These are phyloP conservation scores for Thamnophis sirtalis DNA, from an alignment of 2,113 vertebrate genomes.

Conservation along the genomic window DNA sequence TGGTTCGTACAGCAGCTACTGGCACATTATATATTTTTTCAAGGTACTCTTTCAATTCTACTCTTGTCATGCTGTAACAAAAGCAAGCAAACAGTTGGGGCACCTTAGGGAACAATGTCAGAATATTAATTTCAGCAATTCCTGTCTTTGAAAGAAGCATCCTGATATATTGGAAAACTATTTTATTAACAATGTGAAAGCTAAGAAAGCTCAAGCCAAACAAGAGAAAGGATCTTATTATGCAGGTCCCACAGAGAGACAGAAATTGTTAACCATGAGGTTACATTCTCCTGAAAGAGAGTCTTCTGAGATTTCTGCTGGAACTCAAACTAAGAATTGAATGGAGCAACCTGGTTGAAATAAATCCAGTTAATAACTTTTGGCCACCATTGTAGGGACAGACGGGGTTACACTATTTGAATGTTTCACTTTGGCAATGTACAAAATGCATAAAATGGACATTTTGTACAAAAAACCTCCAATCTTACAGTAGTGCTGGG, in stretches of 20 bases:
- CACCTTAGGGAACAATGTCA: background rate
- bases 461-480: background rate
- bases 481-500: background rate
- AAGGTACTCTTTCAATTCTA: constrained; percentile 89
- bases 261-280: background rate
- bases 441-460: background rate
- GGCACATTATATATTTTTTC: constrained; percentile 88
- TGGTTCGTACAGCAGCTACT: constrained; percentile 82
- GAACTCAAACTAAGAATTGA: background rate
- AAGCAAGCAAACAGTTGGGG: background rate
- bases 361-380: background rate
- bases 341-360: background rate
- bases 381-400: background rate
- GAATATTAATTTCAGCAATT: background rate
- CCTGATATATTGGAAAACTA: background rate
- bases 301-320: background rate
- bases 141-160: background rate
- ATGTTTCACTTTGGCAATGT: background rate
- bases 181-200: background rate
- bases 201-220: background rate
- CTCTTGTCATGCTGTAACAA: constrained; percentile 87
- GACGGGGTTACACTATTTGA: background rate
- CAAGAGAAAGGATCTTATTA: background rate
- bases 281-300: background rate
- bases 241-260: background rate